phyloP scores from a whole-genome alignment of 1,140 invertebrate species.

The Eciton burchellii region DNA sequence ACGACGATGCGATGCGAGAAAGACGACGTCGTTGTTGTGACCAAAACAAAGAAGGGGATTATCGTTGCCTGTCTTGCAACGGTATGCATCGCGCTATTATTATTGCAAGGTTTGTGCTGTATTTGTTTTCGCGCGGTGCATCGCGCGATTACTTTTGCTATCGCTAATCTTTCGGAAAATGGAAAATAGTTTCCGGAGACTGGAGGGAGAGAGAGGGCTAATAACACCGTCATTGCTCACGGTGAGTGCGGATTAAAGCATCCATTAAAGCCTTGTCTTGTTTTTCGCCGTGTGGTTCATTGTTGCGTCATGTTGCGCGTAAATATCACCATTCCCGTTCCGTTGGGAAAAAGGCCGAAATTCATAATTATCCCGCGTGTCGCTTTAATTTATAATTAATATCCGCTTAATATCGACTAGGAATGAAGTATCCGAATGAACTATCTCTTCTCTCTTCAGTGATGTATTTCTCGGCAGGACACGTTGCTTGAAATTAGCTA shows the following conservation, averaged over 20 bases:
- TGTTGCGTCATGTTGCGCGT: slow-evolving; percentile 48
- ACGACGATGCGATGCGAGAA: slow-evolving; percentile 8
- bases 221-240: slow-evolving; percentile 49
- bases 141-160: slow-evolving; percentile 47
- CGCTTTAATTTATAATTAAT: slow-evolving; percentile 32
- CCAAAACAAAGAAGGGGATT: slow-evolving; percentile 2
- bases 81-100: slow-evolving; percentile 12
- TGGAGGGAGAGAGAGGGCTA: slow-evolving; percentile 42
- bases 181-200: too few relatives aligned
- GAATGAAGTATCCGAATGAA: too few relatives aligned
- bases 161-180: slow-evolving; percentile 54
- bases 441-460: not conserved
- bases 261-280: slow-evolving; percentile 29
- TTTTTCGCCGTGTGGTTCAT: slow-evolving; percentile 57
- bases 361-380: slow-evolving; percentile 48
- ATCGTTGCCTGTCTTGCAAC: not conserved
- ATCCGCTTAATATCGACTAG: too few relatives aligned
- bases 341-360: slow-evolving; percentile 12
- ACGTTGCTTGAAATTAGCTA: not conserved
- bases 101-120: slow-evolving; percentile 28
- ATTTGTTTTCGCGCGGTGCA: slow-evolving; percentile 34
- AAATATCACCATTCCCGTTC: slow-evolving; percentile 16
- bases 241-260: slow-evolving; percentile 48
- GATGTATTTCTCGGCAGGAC: not conserved
- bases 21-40: slow-evolving; percentile 8